Evolutionary conservation across 2,113 vertebrate species (phyloP), one percentile per base, ranked within the genome.

Genomic region (Synodontis membranacea): DNA sequence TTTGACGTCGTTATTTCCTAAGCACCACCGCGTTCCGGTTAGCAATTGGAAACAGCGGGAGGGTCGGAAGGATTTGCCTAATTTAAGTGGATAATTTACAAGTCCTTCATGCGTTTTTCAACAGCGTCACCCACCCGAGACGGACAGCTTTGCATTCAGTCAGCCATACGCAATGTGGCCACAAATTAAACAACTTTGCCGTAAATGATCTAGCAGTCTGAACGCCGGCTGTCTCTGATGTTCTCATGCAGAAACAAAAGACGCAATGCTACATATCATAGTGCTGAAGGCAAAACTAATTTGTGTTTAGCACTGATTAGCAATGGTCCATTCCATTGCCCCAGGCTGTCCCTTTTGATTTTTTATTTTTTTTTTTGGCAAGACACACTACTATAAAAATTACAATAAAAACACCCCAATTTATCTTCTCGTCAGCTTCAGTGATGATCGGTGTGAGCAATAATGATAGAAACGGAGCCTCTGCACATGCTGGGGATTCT

Each of bases 71-170:
- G 89, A 94, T 94, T 94, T 93, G 92, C 84, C 88, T 94, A 92
- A 94, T 94, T 93, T 94, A 91, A 91, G 76, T 89, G 91, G 89
- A 90, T 93, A 34, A 84, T 92, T 91, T 92, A 92, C 88, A 84
- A 92, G 90, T 91, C 92, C 92, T 91, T 89, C 91, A 89, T 90
- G 93, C 91, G 76, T 94, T 93, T 93, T 92, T 93, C 92, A 94
- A 94, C 92, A 93, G 92, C 89, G 82, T 80, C 91, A 93, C 91
- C 91, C 92, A 92, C 91, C 92, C 90, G 84, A 93, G 92, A 92
- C 92, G 58, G 91, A 92, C 90, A 92, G 91, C 85, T 91, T 89
- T 70, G 42, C 87, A 78, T 88, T 89, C 82, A 80, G 56, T 86
- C 89, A 52, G 86, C 86, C 80, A 86, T 89, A 88, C 58, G 81